Base-by-base conservation (phyloP, 2,113 vertebrate species). In the Tyto alba region DNA sequence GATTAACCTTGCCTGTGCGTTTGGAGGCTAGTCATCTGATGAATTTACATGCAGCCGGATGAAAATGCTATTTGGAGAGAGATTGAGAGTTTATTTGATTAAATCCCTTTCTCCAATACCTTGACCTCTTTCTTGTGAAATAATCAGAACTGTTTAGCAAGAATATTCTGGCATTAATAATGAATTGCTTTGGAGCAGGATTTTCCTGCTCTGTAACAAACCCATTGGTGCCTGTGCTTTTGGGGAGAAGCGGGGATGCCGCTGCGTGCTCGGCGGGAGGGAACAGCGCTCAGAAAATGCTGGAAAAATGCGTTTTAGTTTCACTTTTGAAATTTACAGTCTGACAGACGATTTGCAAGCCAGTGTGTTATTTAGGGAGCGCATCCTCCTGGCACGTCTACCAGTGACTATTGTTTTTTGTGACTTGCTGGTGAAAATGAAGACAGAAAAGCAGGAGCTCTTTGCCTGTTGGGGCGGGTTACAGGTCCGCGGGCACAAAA, bases 121-220 rank as follows among this genome's bases (percentile, higher is more conserved):
- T 98, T 99, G 99, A 99, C 99, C 99, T 99, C 99, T 98, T 98
- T 98, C 98, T 98, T 98, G 98, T 98, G 98, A 99, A 99, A 99
- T 99, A 99, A 99, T 99, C 99, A 99, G 98, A 98, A 98, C 97
- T 99, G 98, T 99, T 99, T 98, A 98, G 98, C 98, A 98, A 98
- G 98, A 99, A 99, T 98, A 99, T 99, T 99, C 98, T 98, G 98
- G 97, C 98, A 99, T 99, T 99, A 99, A 99, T 99, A 99, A 99
- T 99, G 97, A 99, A 99, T 99, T 98, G 98, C 97, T 97, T 97
- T 93, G 97, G 98, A 98, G 95, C 98, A 93, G 97, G 93, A 95
- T 98, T 98, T 92, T 98, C 93, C 96, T 93, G 96, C 95, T 96
- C 96, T 95, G 96, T 95, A 91, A 97, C 97, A 95, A 97, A 53